phyloP scores from a whole-genome alignment of 2,113 vertebrate genomes.

The Zootoca vivipara region DNA sequence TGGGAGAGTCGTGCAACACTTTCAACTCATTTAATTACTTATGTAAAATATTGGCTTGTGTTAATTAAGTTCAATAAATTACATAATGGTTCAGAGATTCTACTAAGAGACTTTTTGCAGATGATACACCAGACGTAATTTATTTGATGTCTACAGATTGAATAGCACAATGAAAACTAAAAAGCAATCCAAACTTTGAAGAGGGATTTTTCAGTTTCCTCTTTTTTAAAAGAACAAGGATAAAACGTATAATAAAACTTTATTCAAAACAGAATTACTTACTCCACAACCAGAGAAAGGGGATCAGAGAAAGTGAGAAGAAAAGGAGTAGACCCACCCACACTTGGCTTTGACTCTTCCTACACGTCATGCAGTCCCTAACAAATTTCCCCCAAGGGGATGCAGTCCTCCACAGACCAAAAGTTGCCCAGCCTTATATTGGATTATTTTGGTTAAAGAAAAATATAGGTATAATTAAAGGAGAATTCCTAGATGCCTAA shows the following conservation, averaged over 20 bases:
- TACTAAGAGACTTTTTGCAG: slow-evolving; percentile 35
- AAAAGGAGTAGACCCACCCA: neutral
- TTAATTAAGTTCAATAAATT: slow-evolving; percentile 65
- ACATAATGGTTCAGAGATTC: slow-evolving; percentile 39
- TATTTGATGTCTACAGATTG: slow-evolving; percentile 4
- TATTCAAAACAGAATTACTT: neutral
- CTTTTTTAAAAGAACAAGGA: neutral
- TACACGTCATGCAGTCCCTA: neutral
- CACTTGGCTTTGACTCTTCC: neutral
- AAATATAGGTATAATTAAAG: too few relatives aligned
- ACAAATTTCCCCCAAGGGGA: neutral
- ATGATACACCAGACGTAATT: neutral
- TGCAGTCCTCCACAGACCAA: neutral
- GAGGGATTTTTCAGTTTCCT: neutral
- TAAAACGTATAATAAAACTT: neutral
- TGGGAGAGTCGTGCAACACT: slow-evolving; percentile 38
- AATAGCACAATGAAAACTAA: neutral
- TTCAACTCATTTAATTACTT: slow-evolving; percentile 61
- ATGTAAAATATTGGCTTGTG: slow-evolving; percentile 58
- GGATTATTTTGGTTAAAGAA: too few relatives aligned
- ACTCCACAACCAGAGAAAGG: neutral
- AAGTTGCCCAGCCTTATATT: neutral
- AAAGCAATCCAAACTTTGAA: neutral
- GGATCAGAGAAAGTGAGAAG: neutral
- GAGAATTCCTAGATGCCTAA: too few relatives aligned